Conservation (phyloP, 2,113 vertebrate genomes). For the Argyrosomus japonicus region DNA sequence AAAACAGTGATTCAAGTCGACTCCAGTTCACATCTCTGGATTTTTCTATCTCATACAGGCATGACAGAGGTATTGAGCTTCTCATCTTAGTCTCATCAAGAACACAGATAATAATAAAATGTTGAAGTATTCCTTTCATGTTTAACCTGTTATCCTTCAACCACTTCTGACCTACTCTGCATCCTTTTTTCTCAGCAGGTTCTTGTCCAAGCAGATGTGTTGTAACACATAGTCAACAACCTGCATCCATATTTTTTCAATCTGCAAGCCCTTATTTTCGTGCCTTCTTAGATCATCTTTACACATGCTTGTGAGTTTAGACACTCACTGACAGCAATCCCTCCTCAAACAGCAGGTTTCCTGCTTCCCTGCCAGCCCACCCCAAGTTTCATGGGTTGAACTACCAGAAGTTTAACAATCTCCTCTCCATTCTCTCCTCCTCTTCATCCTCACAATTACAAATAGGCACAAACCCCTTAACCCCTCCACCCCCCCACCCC, state of each 20-base stretch:
- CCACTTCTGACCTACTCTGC: slow-evolving; percentile 10
- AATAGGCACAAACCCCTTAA: not conserved
- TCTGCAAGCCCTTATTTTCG: slow-evolving; percentile 3
- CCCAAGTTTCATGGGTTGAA: slow-evolving; percentile 86
- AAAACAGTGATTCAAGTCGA: no score
- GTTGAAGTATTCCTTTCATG: not conserved
- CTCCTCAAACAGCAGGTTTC: slow-evolving; percentile 63
- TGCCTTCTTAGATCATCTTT: slow-evolving; percentile 53
- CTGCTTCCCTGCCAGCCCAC: slow-evolving; percentile 68
- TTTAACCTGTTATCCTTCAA: not conserved
- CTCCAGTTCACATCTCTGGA: no score
- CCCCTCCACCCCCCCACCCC: not conserved
- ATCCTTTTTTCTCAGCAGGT: slow-evolving; percentile 42
- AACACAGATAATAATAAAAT: not conserved
- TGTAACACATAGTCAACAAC: slow-evolving; percentile 69
- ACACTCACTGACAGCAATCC: slow-evolving; percentile 53
- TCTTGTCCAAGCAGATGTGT: slow-evolving; percentile 45
- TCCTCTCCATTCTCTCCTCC: slow-evolving; percentile 56
- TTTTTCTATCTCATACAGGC: not conserved
- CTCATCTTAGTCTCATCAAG: not conserved
- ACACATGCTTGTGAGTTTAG: slow-evolving; percentile 50
- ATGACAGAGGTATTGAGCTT: not conserved
- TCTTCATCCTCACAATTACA: slow-evolving; percentile 35
- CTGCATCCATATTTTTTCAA: slow-evolving; percentile 43
- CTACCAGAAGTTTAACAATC: slow-evolving; percentile 64